These are phyloP conservation scores for Pseudochromis fuscus DNA, from an alignment of 2,797 vertebrate species.

Conservation along the genomic window DNA sequence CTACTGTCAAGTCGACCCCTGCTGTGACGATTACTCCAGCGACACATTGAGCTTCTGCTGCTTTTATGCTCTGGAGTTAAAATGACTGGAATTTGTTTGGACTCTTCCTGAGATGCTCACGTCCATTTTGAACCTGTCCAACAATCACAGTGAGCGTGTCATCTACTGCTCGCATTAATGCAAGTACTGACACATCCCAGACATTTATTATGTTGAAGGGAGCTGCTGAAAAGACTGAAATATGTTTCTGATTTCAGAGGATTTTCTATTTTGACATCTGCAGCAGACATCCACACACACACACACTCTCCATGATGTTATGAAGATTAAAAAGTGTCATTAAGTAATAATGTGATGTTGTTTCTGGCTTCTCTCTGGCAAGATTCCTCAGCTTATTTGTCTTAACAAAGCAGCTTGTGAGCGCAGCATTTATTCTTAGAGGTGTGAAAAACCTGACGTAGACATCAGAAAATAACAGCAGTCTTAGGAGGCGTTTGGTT, in stretches of 20 bases:
- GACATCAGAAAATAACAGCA: slow-evolving; percentile 85
- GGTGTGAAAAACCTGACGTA: slow-evolving; percentile 82
- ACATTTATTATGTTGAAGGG: not conserved
- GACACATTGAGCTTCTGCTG: slow-evolving; percentile 16
- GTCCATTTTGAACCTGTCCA: slow-evolving; percentile 7
- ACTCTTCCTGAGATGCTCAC: slow-evolving; percentile 9
- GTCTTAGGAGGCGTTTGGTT: slow-evolving; percentile 78
- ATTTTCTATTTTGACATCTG: not conserved
- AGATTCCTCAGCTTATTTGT: slow-evolving; percentile 30
- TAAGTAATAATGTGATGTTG: slow-evolving; percentile 6
- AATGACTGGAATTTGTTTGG: slow-evolving; percentile 49
- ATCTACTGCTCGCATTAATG: slow-evolving; percentile 3
- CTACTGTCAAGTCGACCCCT: slow-evolving; percentile 38
- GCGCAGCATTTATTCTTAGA: slow-evolving; percentile 75
- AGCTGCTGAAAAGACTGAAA: not conserved
- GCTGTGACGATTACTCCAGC: slow-evolving; percentile 33
- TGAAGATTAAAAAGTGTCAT: slow-evolving; percentile 8
- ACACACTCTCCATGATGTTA: slow-evolving; percentile 8
- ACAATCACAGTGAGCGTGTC: not conserved
- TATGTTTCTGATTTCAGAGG: not conserved
- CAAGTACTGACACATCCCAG: not conserved
- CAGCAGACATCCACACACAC: not conserved
- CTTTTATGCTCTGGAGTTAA: slow-evolving; percentile 38
- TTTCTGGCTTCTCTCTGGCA: slow-evolving; percentile 24
- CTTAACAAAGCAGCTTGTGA: slow-evolving; percentile 64